These are phyloP conservation scores for Dicerorhinus sumatrensis DNA, from an alignment of 2,113 vertebrate species.

Conservation along the genomic window DNA sequence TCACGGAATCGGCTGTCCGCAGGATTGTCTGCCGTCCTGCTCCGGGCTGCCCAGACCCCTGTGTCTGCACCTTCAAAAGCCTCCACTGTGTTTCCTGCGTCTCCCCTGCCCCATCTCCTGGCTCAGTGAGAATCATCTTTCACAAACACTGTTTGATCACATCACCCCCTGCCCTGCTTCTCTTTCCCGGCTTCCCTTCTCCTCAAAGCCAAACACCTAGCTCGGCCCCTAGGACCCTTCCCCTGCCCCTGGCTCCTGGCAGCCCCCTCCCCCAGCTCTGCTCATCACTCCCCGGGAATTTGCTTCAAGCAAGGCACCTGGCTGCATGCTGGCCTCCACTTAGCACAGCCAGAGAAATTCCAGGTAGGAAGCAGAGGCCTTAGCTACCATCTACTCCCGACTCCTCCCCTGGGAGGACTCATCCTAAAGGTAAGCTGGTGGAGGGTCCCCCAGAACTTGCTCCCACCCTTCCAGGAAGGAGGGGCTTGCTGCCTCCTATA, in stretches of 20 bases:
- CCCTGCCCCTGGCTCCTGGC: background rate
- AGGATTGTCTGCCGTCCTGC: background rate
- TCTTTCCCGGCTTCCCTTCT: background rate
- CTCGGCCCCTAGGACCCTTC: conserved; percentile 20
- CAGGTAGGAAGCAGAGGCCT: background rate
- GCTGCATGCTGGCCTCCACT: background rate
- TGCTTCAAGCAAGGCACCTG: conserved; percentile 43
- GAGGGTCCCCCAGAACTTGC: background rate
- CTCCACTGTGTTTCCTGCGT: background rate
- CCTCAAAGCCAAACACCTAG: background rate
- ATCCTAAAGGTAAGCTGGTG: background rate
- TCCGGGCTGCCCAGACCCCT: background rate
- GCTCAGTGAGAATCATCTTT: conserved; percentile 28
- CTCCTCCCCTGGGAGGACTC: background rate
- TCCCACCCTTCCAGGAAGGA: background rate
- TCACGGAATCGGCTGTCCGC: background rate
- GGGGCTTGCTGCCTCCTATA: background rate
- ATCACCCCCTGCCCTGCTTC: background rate
- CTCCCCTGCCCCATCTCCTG: background rate
- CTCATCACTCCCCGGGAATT: conserved; percentile 37
- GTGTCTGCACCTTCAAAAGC: background rate
- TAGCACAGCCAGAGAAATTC: background rate
- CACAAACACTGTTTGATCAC: conserved; percentile 13
- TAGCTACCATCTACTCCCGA: background rate
- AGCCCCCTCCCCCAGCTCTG: background rate